phyloP scores from a whole-genome alignment of 2,888 invertebrate genomes.

The Parascotia fuliginaria region DNA sequence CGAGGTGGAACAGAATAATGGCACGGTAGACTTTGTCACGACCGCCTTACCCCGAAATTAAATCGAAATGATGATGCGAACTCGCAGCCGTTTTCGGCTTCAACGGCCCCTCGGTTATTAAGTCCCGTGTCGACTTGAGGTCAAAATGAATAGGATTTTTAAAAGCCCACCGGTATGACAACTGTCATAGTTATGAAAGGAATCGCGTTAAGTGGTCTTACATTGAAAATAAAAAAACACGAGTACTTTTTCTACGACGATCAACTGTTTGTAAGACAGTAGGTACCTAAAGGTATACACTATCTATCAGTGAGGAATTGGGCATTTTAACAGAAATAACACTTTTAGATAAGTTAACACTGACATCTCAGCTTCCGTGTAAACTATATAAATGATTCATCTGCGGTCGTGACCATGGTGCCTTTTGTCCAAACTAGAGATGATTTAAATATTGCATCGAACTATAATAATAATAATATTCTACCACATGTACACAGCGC shows the following conservation, averaged over 20 bases:
- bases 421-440: too few species aligned
- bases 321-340: constrained; percentile 30
- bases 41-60: constrained; percentile 81
- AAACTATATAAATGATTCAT: too few species aligned
- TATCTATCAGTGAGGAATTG: constrained; percentile 47
- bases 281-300: constrained; percentile 31
- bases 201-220: constrained; percentile 68
- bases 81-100: constrained; percentile 68
- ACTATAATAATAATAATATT: too few species aligned
- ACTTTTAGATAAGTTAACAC: too few species aligned
- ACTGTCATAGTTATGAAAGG: constrained; percentile 79
- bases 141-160: constrained; percentile 81
- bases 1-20: constrained; percentile 83
- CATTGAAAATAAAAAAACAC: constrained; percentile 48
- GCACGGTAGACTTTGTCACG: constrained; percentile 79
- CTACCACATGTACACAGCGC: too few species aligned
- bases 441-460: too few species aligned
- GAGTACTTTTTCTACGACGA: constrained; percentile 27
- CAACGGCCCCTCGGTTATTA: constrained; percentile 70
- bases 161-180: constrained; percentile 71
- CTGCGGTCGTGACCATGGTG: too few species aligned
- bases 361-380: too few species aligned
- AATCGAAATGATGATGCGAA: constrained; percentile 82
- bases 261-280: constrained; percentile 37
- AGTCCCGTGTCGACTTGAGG: constrained; percentile 78